These are phyloP conservation scores for Uromys caudimaculatus DNA, from an alignment of 2,797 vertebrate genomes.

Conservation along the genomic window DNA sequence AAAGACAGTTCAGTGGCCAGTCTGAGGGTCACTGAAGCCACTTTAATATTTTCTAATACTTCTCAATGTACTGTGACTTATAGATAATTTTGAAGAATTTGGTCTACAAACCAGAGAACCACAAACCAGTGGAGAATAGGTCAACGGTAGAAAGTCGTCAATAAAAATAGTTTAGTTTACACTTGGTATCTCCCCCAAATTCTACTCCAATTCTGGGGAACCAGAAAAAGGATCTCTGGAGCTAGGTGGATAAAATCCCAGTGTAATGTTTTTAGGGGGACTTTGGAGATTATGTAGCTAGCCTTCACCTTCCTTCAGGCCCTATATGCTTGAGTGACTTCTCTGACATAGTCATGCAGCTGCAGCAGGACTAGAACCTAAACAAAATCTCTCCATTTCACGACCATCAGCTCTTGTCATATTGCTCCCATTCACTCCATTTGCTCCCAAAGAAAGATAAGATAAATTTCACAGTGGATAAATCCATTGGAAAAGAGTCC, in stretches of 20 bases:
- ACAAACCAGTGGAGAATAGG: conserved; percentile 44
- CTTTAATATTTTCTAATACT: conserved; percentile 49
- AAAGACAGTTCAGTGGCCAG: conserved; percentile 40
- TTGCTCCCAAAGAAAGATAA: not conserved
- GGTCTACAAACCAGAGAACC: conserved; percentile 36
- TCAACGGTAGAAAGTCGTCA: conserved; percentile 32
- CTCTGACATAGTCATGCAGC: conserved; percentile 18
- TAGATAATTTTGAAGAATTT: conserved; percentile 60
- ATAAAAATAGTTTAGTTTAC: conserved; percentile 48
- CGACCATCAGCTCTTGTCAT: not conserved
- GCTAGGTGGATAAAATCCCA: conserved; percentile 15
- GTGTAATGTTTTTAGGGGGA: not conserved
- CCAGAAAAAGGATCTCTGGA: not conserved
- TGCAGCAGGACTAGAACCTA: not conserved
- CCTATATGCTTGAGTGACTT: not conserved
- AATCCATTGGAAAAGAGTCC: conserved; percentile 18
- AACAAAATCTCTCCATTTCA: not conserved
- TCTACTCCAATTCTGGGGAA: conserved; percentile 48
- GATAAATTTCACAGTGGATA: not conserved
- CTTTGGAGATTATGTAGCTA: not conserved
- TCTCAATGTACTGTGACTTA: conserved; percentile 46
- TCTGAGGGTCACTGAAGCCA: conserved; percentile 7
- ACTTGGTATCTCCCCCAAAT: conserved; percentile 39
- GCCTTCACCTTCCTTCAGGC: not conserved
- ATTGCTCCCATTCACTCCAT: not conserved